Conservation (phyloP, 2,113 vertebrate species). For the Menidia beryllina region DNA sequence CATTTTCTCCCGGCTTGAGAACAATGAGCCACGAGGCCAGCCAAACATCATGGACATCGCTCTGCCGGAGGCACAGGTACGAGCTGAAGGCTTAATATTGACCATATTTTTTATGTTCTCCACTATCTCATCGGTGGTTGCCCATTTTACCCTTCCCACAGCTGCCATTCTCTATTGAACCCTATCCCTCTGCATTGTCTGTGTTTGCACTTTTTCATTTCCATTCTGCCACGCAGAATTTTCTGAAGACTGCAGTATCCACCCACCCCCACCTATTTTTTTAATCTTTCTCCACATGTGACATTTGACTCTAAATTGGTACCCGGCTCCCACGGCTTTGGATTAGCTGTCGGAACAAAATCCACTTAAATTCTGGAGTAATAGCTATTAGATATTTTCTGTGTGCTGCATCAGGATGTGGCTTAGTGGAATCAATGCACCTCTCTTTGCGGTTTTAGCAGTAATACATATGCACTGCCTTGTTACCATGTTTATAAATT, state of each 20-base stretch:
- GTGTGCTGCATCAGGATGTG: constrained; percentile 54
- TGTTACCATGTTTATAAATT: constrained; percentile 78
- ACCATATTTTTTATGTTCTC: constrained; percentile 15
- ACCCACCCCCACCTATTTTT: neutral
- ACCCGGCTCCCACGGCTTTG: constrained; percentile 52
- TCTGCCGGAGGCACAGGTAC: constrained; percentile 96
- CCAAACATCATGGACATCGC: constrained; percentile 95
- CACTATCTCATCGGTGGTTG: constrained; percentile 21
- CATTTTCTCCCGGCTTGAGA: constrained; percentile 93
- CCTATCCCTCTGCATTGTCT: constrained; percentile 41
- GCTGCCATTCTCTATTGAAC: constrained; percentile 45
- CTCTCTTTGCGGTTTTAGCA: constrained; percentile 54
- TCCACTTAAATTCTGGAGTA: constrained; percentile 68
- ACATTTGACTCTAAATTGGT: constrained; percentile 70
- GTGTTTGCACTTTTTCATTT: constrained; percentile 59
- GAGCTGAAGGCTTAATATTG: constrained; percentile 26
- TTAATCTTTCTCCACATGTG: constrained; percentile 48
- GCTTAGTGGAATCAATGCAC: constrained; percentile 65
- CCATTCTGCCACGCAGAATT: constrained; percentile 42
- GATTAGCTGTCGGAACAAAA: constrained; percentile 64
- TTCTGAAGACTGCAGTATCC: constrained; percentile 19
- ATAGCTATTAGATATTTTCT: constrained; percentile 73
- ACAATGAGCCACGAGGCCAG: constrained; percentile 91
- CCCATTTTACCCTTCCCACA: constrained; percentile 51
- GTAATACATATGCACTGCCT: constrained; percentile 77